Evolutionary conservation across 2,888 invertebrate genomes (phyloP), one percentile per base, ranked within the genome.

Genomic region (Tachystola acroxantha): DNA sequence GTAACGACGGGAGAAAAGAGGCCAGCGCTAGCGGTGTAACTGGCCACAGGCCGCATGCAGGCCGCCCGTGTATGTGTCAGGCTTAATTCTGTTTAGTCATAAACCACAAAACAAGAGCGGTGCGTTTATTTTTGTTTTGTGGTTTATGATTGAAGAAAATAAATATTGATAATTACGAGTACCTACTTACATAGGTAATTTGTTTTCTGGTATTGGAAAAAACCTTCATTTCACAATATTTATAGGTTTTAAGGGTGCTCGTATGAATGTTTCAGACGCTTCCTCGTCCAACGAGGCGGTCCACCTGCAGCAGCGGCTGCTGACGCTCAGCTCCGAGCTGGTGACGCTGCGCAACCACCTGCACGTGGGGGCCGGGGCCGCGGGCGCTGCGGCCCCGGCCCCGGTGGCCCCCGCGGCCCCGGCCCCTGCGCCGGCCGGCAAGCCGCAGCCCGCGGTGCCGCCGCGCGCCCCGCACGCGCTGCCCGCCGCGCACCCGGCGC

Each of bases 201-300:
- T n/a, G n/a, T n/a, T n/a, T n/a, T n/a, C n/a, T n/a, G n/a, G n/a
- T n/a, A n/a, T n/a, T n/a, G n/a, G n/a, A n/a, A n/a, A n/a, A n/a
- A n/a, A n/a, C n/a, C n/a, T n/a, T n/a, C n/a, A n/a, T n/a, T n/a
- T n/a, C n/a, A n/a, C n/a, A n/a, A n/a, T n/a, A n/a, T n/a, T n/a
- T n/a, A n/a, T n/a, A n/a, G n/a, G n/a, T n/a, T n/a, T n/a, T n/a
- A 20, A 4, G 4, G 7, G 39, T 9, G 16, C 6, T 16, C 16
- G 2, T 3, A 9, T 10, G 27, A 5, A 3, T 25, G 13, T 25
- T 47, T 20, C 89, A 96, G 96, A 96, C 94, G 96, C 96, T 61
- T 95, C 96, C 61, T 96, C 96, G 48, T 96, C 96, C 60, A 96
- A 96, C 89, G 96, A 96, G 89, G 96, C 96, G 56, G 96, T 96